phyloP scores from a whole-genome alignment of 2,888 invertebrate species.

The Rotaria magnacalcarata region DNA sequence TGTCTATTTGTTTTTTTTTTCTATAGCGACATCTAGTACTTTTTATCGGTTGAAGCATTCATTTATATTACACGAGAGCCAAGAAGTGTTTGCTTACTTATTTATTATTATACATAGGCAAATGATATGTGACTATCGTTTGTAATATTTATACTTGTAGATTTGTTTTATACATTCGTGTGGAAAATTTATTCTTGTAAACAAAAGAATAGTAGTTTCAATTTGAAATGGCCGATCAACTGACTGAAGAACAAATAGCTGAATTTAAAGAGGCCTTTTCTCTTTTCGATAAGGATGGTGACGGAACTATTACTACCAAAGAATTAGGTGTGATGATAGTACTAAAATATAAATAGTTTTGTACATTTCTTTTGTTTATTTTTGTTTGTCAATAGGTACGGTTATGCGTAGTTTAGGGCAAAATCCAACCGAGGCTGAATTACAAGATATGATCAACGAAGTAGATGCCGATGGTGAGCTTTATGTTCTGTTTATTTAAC shows the following conservation, averaged over 20 bases:
- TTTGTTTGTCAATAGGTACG: slow-evolving; percentile 23
- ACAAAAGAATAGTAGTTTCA: neutral
- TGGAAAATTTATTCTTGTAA: neutral
- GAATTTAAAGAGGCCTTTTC: slow-evolving; percentile 47
- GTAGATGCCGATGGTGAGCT: slow-evolving; percentile 45
- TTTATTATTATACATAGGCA: neutral
- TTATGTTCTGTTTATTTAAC: neutral
- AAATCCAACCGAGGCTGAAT: slow-evolving; percentile 47
- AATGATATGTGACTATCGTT: neutral
- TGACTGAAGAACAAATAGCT: slow-evolving; percentile 47
- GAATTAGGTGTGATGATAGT: slow-evolving; percentile 29
- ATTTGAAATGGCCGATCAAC: slow-evolving; percentile 45
- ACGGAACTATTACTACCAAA: slow-evolving; percentile 47
- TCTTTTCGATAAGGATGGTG: slow-evolving; percentile 46
- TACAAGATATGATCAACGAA: slow-evolving; percentile 47
- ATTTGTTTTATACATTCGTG: neutral
- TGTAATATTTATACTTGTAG: neutral
- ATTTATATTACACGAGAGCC: neutral
- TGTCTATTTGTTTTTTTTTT: neutral
- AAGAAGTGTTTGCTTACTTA: neutral
- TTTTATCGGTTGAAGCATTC: neutral
- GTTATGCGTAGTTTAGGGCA: slow-evolving; percentile 46
- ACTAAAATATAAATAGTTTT: neutral
- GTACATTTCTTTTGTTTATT: neutral
- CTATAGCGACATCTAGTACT: neutral